Evolutionary conservation across 2,888 invertebrate species (phyloP), one percentile per base, ranked within the genome.

Genomic region (Nysson spinosus): DNA sequence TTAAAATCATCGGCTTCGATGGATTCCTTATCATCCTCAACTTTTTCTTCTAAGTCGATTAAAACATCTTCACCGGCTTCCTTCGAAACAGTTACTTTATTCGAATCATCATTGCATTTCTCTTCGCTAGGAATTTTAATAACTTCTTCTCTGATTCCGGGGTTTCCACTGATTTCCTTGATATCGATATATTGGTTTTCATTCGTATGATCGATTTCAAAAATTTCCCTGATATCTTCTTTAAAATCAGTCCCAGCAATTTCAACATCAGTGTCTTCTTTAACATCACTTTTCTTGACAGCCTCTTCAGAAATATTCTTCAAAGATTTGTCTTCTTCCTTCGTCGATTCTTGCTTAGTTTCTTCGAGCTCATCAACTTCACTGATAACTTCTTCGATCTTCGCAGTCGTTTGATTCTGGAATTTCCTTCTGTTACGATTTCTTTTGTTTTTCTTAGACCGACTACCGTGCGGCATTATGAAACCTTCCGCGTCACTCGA

Each of bases 401-500:
- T 49, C 14, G 40, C 2, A 3, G 17, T 65, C 6, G 57, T 35
- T 1, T 63, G 47, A 11, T 39, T 67, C 20, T 71, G 77, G 1
- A 55, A 43, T 12, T 76, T 73, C 42, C 76, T 75, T 34, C 72
- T 72, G 37, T 81, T 81, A 22, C 82, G 81, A 47, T 76, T 79
- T 6, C 78, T 77, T 2, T 82, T 80, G 51, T 77, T 80, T 42
- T 75, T 77, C 35, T 84, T 81, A 12, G 66, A 70, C 9, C 85
- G 83, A 39, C 82, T 72, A 11, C 80, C 78, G 52, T 82, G 80
- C 24, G 85, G 84, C 85, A 85, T 85, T 40, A 28, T 68, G 28
- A 16, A 39, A 19, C 58, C 64, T 46, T 69, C 69, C 19, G 62
- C 69, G 61, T 77, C 77, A 44, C 75, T 78, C n/a, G 64, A 57